These are phyloP conservation scores for Achroia grisella DNA, from an alignment of 1,140 invertebrate species.

Conservation along the genomic window DNA sequence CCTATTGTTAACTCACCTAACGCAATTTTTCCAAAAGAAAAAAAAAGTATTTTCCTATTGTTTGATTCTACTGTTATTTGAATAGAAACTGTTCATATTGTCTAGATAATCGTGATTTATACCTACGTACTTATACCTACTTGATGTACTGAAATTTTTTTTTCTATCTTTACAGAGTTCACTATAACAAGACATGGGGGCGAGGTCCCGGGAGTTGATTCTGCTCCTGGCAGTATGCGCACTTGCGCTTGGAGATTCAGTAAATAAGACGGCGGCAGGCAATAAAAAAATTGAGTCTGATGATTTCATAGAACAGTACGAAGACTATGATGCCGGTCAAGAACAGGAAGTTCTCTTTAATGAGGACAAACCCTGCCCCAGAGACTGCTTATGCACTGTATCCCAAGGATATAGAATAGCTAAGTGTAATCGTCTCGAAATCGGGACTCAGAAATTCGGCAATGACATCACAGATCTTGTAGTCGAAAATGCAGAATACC, in stretches of 20 bases:
- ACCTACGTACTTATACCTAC: no score
- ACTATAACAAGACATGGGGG: conserved; percentile 53
- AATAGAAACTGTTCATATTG: background rate
- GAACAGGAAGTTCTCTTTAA: conserved; percentile 65
- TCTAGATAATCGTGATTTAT: no score
- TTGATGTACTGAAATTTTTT: background rate
- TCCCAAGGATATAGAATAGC: conserved; percentile 63
- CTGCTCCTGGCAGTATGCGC: conserved; percentile 65
- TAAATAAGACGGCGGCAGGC: conserved; percentile 47
- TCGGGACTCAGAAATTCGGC: conserved; percentile 75
- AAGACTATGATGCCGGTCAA: conserved; percentile 53
- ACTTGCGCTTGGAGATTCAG: conserved; percentile 41
- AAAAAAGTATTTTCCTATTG: background rate
- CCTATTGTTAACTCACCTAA: no score
- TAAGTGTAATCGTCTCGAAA: conserved; percentile 72
- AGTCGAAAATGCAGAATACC: conserved; percentile 73
- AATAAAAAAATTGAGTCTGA: conserved; percentile 47
- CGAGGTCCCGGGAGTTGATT: conserved; percentile 63
- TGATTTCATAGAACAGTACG: conserved; percentile 49
- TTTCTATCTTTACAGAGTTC: conserved; percentile 62
- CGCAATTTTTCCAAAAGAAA: no score
- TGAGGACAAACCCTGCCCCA: conserved; percentile 67
- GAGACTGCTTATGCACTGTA: conserved; percentile 68
- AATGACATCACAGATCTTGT: conserved; percentile 75
- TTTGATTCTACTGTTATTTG: background rate